A percentile compares a stretch with the other conserved stretches of the same genome.
Evolutionary conservation across 2,113 vertebrate genomes (phyloP).

Genomic region (Choloepus hoffmanni): DNA sequence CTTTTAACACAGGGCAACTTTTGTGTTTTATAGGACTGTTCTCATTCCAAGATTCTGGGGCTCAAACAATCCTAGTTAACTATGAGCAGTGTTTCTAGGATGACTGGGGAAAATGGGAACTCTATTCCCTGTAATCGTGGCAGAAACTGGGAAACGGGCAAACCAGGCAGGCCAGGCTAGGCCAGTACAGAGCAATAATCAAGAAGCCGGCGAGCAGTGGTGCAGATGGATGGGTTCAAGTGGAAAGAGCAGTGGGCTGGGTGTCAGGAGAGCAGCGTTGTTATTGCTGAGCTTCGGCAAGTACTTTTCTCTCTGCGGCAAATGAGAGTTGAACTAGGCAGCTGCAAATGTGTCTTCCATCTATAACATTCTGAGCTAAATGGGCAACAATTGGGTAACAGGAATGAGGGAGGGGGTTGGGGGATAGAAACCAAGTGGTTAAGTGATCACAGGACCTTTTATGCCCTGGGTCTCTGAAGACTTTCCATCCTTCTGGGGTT

Average conservation of each 20-base stretch:
- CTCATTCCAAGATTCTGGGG: neutral
- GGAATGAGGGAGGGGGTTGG: neutral
- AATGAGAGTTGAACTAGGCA: neutral
- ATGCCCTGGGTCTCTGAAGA: constrained; percentile 8
- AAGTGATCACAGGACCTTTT: neutral
- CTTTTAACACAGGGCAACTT: constrained; percentile 5
- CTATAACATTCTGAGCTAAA: neutral
- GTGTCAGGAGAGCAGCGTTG: neutral
- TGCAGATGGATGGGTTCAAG: neutral
- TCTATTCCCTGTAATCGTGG: neutral
- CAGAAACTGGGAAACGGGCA: constrained; percentile 11
- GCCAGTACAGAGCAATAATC: neutral
- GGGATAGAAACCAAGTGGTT: neutral
- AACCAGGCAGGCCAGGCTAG: neutral
- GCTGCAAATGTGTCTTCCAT: neutral
- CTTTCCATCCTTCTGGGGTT: neutral
- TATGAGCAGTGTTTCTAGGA: neutral
- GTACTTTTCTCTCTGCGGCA: constrained; percentile 15
- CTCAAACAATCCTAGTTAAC: neutral
- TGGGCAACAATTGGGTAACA: neutral
- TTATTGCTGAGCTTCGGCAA: neutral
- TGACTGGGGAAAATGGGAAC: neutral
- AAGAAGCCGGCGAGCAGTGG: constrained; percentile 38
- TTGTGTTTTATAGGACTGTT: constrained; percentile 24
- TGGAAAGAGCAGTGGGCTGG: neutral